These are phyloP conservation scores for Euphydryas editha DNA, from an alignment of 2,888 invertebrate genomes.

Conservation along the genomic window DNA sequence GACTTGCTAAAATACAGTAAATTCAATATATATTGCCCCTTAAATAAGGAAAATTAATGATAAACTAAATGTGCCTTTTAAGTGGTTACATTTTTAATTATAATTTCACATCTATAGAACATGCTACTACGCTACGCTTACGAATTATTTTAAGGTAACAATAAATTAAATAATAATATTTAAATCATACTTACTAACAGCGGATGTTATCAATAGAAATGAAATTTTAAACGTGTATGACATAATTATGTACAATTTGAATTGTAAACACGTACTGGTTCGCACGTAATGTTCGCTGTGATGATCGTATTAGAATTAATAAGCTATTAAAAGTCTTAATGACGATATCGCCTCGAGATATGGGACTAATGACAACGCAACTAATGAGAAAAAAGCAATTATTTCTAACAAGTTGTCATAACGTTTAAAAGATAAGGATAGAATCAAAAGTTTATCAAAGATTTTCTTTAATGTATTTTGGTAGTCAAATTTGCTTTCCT, in stretches of 20 bases:
- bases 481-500: background rate
- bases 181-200: background rate
- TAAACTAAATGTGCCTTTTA: no score
- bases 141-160: no score
- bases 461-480: background rate
- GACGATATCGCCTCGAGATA: constrained; percentile 7
- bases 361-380: background rate
- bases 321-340: constrained; percentile 16
- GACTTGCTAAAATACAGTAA: no score
- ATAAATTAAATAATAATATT: background rate
- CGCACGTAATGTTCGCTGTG: background rate
- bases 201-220: background rate
- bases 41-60: no score
- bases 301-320: constrained; percentile 18
- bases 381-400: constrained; percentile 10
- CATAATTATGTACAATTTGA: background rate
- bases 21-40: no score
- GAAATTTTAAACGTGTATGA: background rate
- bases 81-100: no score
- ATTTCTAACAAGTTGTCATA: background rate
- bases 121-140: no score
- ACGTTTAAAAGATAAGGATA: background rate
- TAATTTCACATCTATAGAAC: no score
- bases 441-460: background rate
- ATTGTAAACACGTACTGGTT: background rate